Conservation (phyloP, 2,888 invertebrate species). For the Agrochola lota region DNA sequence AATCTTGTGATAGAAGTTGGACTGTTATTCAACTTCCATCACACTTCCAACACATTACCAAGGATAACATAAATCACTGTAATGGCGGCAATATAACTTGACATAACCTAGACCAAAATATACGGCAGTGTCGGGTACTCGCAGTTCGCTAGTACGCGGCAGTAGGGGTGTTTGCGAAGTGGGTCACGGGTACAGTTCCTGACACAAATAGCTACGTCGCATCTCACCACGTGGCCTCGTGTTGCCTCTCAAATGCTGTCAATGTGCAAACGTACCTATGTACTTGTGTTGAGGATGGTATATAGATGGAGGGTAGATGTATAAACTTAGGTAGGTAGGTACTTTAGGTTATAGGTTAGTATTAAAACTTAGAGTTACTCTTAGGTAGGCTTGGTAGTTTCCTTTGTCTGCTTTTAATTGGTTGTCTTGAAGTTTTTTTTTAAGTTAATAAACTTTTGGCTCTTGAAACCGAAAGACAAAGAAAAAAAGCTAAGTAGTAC, state of each 20-base stretch:
- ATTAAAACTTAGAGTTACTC: background rate
- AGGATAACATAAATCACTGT: constrained; percentile 66
- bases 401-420: too few relatives aligned
- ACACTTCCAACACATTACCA: constrained; percentile 53
- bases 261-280: constrained; percentile 61
- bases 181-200: constrained; percentile 89
- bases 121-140: constrained; percentile 76
- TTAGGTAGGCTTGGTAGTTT: background rate
- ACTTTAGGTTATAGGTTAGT: background rate
- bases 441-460: background rate
- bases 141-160: constrained; percentile 65
- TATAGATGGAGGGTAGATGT: constrained; percentile 10
- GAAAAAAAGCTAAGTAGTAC: background rate
- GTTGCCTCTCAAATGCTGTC: constrained; percentile 75
- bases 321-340: constrained; percentile 4
- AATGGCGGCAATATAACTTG: constrained; percentile 74
- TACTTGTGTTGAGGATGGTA: constrained; percentile 30
- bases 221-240: constrained; percentile 85
- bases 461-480: constrained; percentile 5
- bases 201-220: constrained; percentile 88
- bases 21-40: constrained; percentile 37
- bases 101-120: constrained; percentile 87
- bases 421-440: background rate
- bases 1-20: constrained; percentile 11
- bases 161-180: constrained; percentile 84